phyloP scores from a whole-genome alignment of 2,113 vertebrate species.

The Ammodytes dubius region DNA sequence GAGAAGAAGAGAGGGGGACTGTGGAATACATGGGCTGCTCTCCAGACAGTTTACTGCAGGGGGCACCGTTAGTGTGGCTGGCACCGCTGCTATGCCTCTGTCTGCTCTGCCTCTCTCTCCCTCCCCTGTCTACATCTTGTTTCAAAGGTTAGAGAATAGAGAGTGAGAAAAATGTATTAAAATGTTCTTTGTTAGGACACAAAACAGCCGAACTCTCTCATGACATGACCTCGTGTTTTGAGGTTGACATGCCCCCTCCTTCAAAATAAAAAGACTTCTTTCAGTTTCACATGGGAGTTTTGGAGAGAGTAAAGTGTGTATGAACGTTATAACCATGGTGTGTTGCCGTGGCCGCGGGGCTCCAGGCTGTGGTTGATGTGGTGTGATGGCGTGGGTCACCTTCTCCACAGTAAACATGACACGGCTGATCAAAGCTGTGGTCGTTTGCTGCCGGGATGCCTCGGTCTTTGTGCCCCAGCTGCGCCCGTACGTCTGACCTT shows the following conservation, averaged over 20 bases:
- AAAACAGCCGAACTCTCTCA: slow-evolving; percentile 26
- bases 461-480: slow-evolving; percentile 69
- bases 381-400: slow-evolving; percentile 75
- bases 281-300: slow-evolving; percentile 42
- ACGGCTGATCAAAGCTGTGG: slow-evolving; percentile 80
- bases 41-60: slow-evolving; percentile 36
- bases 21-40: slow-evolving; percentile 47
- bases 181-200: slow-evolving; percentile 21
- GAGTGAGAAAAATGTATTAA: slow-evolving; percentile 16
- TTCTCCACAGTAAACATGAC: slow-evolving; percentile 72
- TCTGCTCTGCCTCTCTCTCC: slow-evolving; percentile 7
- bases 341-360: slow-evolving; percentile 17
- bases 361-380: slow-evolving; percentile 36
- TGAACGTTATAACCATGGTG: slow-evolving; percentile 32
- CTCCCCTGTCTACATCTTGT: slow-evolving; percentile 25
- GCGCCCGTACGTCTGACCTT: slow-evolving; percentile 73
- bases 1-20: slow-evolving; percentile 13
- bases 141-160: slow-evolving; percentile 33
- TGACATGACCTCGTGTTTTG: slow-evolving; percentile 54
- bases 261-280: slow-evolving; percentile 47
- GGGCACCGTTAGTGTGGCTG: slow-evolving; percentile 24
- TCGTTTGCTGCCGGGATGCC: slow-evolving; percentile 72
- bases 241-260: slow-evolving; percentile 17
- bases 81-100: slow-evolving; percentile 24
- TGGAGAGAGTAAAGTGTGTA: not conserved